These are phyloP conservation scores for Neodiprion virginianus DNA, from an alignment of 1,140 invertebrate genomes.

Conservation along the genomic window DNA sequence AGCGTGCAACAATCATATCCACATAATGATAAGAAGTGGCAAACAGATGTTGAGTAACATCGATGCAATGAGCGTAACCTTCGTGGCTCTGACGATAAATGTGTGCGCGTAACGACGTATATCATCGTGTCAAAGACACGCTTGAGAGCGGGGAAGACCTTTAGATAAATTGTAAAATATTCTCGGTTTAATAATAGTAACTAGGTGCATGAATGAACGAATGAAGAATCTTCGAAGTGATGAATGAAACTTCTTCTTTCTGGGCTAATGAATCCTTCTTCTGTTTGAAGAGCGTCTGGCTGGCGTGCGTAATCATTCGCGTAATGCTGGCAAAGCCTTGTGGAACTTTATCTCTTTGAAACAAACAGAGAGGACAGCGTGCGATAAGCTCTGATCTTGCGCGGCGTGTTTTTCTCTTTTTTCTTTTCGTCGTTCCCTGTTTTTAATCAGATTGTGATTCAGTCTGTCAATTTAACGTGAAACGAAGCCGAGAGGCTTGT, in stretches of 20 bases:
- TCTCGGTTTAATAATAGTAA: too few species aligned
- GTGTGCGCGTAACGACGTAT: too few species aligned
- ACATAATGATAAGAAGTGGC: too few species aligned
- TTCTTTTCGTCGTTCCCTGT: background rate
- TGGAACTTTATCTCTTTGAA: background rate
- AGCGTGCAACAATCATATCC: too few species aligned
- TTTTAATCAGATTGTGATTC: background rate
- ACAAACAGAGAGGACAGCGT: background rate
- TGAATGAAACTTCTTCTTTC: background rate
- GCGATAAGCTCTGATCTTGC: background rate
- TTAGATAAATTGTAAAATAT: background rate
- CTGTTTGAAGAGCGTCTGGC: background rate
- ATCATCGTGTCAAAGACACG: too few species aligned
- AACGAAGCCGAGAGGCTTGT: background rate
- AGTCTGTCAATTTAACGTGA: background rate
- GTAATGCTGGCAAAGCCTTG: background rate
- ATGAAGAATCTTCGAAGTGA: background rate
- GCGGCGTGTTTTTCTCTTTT: background rate
- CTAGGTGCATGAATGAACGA: background rate
- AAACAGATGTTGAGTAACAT: too few species aligned
- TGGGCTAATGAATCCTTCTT: background rate
- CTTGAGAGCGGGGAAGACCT: background rate
- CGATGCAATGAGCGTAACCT: too few species aligned
- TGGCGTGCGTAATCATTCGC: background rate
- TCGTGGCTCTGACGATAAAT: too few species aligned